Evolutionary conservation across 1,140 invertebrate genomes (phyloP), one percentile per base, ranked within the genome.

Genomic region (Plectrocnemia conspersa): DNA sequence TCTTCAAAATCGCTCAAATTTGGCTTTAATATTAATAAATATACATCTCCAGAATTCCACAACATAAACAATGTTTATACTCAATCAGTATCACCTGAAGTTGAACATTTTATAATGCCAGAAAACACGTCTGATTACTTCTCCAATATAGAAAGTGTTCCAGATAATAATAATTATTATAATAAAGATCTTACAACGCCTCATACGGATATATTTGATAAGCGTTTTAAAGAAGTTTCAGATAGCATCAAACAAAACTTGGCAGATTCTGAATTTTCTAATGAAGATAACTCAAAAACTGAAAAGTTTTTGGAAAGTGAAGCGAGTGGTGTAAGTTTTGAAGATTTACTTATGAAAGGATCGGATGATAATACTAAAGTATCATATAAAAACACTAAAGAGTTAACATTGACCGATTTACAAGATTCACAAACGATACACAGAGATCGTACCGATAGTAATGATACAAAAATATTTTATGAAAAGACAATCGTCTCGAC

Each of bases 61-160:
- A 56, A 62, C 23, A 45, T 62, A 16, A 62, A 62, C 49, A 62
- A 62, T 56, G 59, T 62, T 16, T 62, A 62, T 29, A 53, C 56
- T 19, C 59, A 62, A 42, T 47, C 56, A 10, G 19, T 58, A 16
- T 62, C 59, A 18, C 59, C 59, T n/a, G 59, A 62, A 23, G 36
- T 62, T 18, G 52, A 55, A 52, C 56, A 62, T 32, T 62, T 52
- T 41, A 55, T 62, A 18, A 35, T 61, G n/a, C 59, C 59, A 23
- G 59, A 54, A 38, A 61, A 61, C 41, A 55, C 54, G 15, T 56
- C 59, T 22, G 54, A 61, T 52, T 61, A 61, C 32, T 61, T 45
- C 33, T 54, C 57, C 1, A 61, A 40, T 52, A 52, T 61, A 15
- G 55, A 41, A 22, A 50, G 54, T 5, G 40, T 29, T 2, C 42